Evolutionary conservation across 2,113 vertebrate species (phyloP), one percentile per base, ranked within the genome.

Genomic region (Copsychus sechellarum): DNA sequence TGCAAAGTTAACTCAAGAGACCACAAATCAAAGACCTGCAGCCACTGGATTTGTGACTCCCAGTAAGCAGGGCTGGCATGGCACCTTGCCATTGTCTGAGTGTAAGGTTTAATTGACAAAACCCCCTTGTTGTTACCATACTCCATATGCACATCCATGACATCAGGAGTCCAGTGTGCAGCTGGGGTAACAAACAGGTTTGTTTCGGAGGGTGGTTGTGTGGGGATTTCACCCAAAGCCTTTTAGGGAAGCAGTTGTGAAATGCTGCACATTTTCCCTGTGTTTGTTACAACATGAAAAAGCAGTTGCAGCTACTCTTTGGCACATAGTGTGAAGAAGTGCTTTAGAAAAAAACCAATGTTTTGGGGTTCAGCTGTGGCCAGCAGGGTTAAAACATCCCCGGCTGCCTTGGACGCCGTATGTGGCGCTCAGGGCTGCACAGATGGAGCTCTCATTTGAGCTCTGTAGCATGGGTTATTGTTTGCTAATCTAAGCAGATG

Each of bases 401-500:
- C 11, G 0, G 5, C 50, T 79, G 61, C 29, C 5, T 3, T 47
- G 56, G 51, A 31, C 5, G 0, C 54, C 6, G 29, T 48, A 25
- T 89, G 93, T 61, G 73, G 54, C 0, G 0, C 47, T 64, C 33
- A 40, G 77, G 80, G 42, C 83, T 79, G 77, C 89, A 16, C 89
- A 91, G 86, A 89, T 95, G 78, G 77, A 77, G 89, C 93, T 85
- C 89, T 76, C 87, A 79, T 71, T 69, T 82, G 93, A 97, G 62
- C 70, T 87, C 66, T 54, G 20, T 23, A 85, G 47, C 93, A 87
- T 1, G 0, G 95, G 77, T 69, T 93, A 89, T 76, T 95, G 65
- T 95, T 97, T 94, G 78, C 84, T 95, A 92, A 89, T 91, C 93
- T 85, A 20, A 92, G 87, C 89, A 95, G 84, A 94, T 95, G 87